Conservation (phyloP, 2,888 invertebrate genomes). For the Drosophila lacicola region DNA sequence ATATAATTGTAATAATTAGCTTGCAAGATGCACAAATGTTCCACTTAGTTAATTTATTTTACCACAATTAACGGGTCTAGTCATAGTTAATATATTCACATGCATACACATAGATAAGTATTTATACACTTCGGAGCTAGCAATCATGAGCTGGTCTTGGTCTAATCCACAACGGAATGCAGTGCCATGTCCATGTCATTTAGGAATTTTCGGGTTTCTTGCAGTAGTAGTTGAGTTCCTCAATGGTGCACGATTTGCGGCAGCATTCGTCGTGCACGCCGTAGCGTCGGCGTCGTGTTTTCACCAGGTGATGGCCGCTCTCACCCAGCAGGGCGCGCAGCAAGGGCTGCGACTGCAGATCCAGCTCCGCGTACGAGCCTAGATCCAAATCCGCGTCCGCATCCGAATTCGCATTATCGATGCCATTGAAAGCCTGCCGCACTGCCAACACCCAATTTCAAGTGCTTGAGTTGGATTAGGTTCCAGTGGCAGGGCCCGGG, state of each 20-base stretch:
- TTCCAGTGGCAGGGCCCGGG: not conserved
- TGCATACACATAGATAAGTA: no score
- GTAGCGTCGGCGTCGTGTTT: conserved; percentile 69
- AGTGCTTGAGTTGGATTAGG: not conserved
- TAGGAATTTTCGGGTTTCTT: not conserved
- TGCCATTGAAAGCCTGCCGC: conserved; percentile 41
- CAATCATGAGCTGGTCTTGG: conserved; percentile 6
- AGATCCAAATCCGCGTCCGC: conserved; percentile 21
- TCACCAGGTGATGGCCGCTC: conserved; percentile 50
- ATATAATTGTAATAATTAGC: no score
- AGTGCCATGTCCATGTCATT: conserved; percentile 7
- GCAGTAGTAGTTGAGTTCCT: conserved; percentile 70
- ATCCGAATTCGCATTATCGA: conserved; percentile 33
- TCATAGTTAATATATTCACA: no score
- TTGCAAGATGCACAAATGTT: not conserved
- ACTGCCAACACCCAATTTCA: conserved; percentile 16
- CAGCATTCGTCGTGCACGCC: conserved; percentile 78
- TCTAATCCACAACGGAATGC: conserved; percentile 6
- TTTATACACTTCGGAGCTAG: conserved; percentile 1
- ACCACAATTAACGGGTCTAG: no score
- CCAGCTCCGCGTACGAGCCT: conserved; percentile 22
- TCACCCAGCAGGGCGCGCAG: conserved; percentile 54
- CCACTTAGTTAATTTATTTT: not conserved
- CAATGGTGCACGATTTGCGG: conserved; percentile 58
- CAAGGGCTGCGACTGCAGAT: conserved; percentile 44